Conservation (phyloP, 2,888 invertebrate genomes). For the Cerceris rybyensis region DNA sequence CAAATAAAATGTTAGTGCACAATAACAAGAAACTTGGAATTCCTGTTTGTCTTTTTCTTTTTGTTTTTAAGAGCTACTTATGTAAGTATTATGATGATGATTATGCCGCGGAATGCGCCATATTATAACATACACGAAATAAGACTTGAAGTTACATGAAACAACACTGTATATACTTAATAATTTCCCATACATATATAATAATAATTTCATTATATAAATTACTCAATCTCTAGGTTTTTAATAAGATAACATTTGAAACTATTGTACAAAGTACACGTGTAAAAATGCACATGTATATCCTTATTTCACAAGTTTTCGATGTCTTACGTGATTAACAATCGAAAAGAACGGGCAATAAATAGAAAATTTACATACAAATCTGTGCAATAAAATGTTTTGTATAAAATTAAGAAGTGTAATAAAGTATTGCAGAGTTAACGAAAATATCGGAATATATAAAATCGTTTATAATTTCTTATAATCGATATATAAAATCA, state of each 20-base stretch:
- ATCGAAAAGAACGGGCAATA: background rate
- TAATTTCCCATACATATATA: background rate
- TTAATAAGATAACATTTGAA: background rate
- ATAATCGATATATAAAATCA: slow-evolving; percentile 55
- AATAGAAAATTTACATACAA: slow-evolving; percentile 6
- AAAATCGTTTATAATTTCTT: slow-evolving; percentile 28
- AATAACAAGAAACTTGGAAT: slow-evolving; percentile 25
- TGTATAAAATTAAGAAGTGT: background rate
- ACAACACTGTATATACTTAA: background rate
- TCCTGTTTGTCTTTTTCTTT: slow-evolving; percentile 7
- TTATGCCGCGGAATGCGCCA: slow-evolving; percentile 18
- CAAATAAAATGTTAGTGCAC: slow-evolving; percentile 48
- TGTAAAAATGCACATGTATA: background rate
- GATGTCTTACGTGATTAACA: background rate
- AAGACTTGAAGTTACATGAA: slow-evolving; percentile 12
- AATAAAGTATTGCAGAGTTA: slow-evolving; percentile 2
- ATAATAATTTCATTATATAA: too few species aligned
- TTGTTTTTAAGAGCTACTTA: slow-evolving; percentile 22
- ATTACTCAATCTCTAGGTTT: too few species aligned
- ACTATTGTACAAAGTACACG: background rate
- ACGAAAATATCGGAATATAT: slow-evolving; percentile 13
- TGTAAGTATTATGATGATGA: slow-evolving; percentile 20
- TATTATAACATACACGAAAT: slow-evolving; percentile 20
- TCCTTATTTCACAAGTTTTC: background rate
- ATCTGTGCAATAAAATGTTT: slow-evolving; percentile 6